phyloP scores from a whole-genome alignment of 2,888 invertebrate genomes.

The Spodoptera exigua region DNA sequence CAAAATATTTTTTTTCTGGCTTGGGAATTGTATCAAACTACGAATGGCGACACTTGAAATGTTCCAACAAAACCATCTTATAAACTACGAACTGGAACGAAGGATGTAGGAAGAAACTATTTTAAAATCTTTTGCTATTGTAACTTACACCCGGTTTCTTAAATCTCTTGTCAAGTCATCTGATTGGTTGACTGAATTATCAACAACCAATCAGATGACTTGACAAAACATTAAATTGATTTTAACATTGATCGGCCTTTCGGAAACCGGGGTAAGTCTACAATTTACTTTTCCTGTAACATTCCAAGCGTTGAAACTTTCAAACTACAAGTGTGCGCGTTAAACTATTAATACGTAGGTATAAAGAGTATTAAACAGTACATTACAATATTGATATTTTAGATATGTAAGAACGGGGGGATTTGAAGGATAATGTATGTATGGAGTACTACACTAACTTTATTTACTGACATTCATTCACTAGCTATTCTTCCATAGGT shows the following conservation, averaged over 20 bases:
- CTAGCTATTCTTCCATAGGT: too few relatives aligned
- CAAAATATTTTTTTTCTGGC: neutral
- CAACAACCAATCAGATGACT: too few relatives aligned
- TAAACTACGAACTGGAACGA: neutral
- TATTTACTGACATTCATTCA: neutral
- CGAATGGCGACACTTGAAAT: conserved; percentile 15
- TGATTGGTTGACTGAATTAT: too few relatives aligned
- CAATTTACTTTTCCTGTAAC: conserved; percentile 8
- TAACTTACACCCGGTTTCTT: too few relatives aligned
- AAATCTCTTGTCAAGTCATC: too few relatives aligned
- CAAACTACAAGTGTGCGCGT: conserved; percentile 46
- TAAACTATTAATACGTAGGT: conserved; percentile 28
- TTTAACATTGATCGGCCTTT: too few relatives aligned
- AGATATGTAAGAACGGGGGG: conserved; percentile 38
- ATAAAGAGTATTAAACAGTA: conserved; percentile 27
- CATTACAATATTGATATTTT: conserved; percentile 30
- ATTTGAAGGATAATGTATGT: conserved; percentile 12
- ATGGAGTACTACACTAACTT: neutral
- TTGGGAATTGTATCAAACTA: conserved; percentile 28
- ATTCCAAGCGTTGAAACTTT: conserved; percentile 13
- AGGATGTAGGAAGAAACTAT: too few relatives aligned
- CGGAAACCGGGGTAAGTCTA: too few relatives aligned
- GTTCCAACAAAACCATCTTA: conserved; percentile 14
- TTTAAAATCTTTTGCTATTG: too few relatives aligned
- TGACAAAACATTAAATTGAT: too few relatives aligned